A percentile compares a stretch with the other conserved stretches of the same genome.
phyloP scores from a whole-genome alignment of 1,140 invertebrate genomes.

The Heterodera schachtii region DNA sequence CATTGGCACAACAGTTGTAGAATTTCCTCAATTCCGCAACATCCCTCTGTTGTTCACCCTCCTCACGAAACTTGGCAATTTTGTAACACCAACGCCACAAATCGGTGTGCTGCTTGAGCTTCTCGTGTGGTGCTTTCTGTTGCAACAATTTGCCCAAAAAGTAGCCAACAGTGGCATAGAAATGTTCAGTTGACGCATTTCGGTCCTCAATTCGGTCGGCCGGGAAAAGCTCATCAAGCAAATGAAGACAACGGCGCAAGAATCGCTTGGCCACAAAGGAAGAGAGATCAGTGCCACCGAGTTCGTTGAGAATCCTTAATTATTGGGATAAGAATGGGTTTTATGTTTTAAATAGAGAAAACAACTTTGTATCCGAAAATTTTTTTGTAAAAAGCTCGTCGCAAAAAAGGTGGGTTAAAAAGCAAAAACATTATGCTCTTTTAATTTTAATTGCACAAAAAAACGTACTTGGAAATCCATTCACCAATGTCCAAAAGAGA shows the following conservation, averaged over 20 bases:
- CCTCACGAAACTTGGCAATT: conserved; percentile 34
- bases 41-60: conserved; percentile 28
- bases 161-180: conserved; percentile 19
- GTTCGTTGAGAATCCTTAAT: not conserved
- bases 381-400: no score
- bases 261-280: conserved; percentile 16
- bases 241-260: conserved; percentile 27
- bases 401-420: no score
- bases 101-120: not conserved
- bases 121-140: not conserved
- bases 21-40: conserved; percentile 20
- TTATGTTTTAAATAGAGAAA: no score
- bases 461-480: not conserved
- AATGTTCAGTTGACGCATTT: not conserved
- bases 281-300: not conserved
- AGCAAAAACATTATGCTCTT: no score
- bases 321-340: not conserved
- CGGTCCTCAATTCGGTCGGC: not conserved
- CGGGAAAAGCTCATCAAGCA: conserved; percentile 20
- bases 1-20: conserved; percentile 12
- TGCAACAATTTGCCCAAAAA: conserved; percentile 16
- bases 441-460: not conserved
- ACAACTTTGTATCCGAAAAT: no score
- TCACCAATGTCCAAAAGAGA: not conserved
- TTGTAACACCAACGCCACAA: conserved; percentile 32